Base-by-base conservation (phyloP, 2,888 invertebrate species). In the Meteorus colon region DNA sequence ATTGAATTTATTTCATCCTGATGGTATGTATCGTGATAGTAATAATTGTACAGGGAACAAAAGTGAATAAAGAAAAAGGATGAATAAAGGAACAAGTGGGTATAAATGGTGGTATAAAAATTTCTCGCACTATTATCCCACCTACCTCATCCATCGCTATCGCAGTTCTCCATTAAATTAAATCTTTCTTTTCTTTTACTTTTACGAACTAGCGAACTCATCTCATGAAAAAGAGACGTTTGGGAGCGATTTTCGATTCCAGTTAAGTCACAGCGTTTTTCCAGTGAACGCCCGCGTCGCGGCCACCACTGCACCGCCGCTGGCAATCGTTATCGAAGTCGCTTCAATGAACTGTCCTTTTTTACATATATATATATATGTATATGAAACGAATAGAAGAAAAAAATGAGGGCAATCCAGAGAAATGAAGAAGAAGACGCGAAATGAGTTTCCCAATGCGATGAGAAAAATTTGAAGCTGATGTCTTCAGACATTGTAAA, bases 91-190 rank as follows among this genome's bases (percentile, higher is more conserved):
- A 19, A 5, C 5, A 55, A 55, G 19, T 55, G 24, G 55, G 24
- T 55, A 55, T 55, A 55, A 55, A 55, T 55, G 19, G 55, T 19
- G n/a, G 19, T 55, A 55, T 55, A 6, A 73, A 31, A 51, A 19
- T 69, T 45, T 10, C 31, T 27, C 65, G 31, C 4, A 19, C 29
- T 51, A 37, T 71, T 74, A 74, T 71, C 70, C 71, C 71, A 55
- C 37, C 69, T 55, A 68, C 62, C 24, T 72, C 74, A 31, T 75
- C 69, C 48, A 72, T 80, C 63, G 73, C 63, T 66, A 69, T 77
- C 74, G 62, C 72, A 60, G 73, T 73, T 73, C 67, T 65, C 76
- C 79, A 78, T 81, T 79, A 75, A 81, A 82, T 82, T 79, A 80
- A 79, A 80, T 80, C 79, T 78, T 74, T 73, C 72, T 76, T 79